Evolutionary conservation across 2,113 vertebrate species (phyloP), one percentile per base, ranked within the genome.

Genomic region (Saguinus imperator): DNA sequence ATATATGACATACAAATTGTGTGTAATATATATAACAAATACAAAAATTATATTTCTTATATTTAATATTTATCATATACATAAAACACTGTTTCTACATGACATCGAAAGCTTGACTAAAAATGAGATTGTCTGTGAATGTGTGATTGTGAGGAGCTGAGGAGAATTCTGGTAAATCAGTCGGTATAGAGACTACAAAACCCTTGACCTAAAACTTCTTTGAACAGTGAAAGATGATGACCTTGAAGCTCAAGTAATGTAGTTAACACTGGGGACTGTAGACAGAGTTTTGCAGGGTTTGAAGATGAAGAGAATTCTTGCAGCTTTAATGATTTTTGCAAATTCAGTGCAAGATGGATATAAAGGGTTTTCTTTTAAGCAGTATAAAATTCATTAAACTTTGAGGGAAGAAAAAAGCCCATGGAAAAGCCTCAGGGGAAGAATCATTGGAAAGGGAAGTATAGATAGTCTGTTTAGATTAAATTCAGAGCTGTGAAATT

Each of bases 401-500:
- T 14, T 77, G 32, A 96, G 37, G 40, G 21, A 5, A 12, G 11
- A 92, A 6, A 11, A 12, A 96, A 91, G 9, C 3, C 52, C 58
- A 91, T 35, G 68, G 83, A 94, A 68, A 88, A 84, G 89, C 96
- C 96, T 95, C 17, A 37, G 95, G 92, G 83, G 94, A 97, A 91
- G 55, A 95, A 48, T 83, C n/a, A 17, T 79, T 73, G 92, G 86
- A 94, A 97, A 84, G 25, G 12, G 84, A 96, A 93, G 25, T 83
- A 43, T 25, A 95, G 77, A 96, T 93, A 77, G 35, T 89, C 61
- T 84, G 45, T 89, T 86, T 89, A 95, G 93, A 98, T 89, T 96
- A 95, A 94, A 96, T 95, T 94, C 87, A 96, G 96, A 89, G n/a
- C 86, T 96, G 35, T 95, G 68, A 97, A 96, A 82, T 97, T 66